phyloP scores from a whole-genome alignment of 2,888 invertebrate species.

The Tetragonula carbonaria region DNA sequence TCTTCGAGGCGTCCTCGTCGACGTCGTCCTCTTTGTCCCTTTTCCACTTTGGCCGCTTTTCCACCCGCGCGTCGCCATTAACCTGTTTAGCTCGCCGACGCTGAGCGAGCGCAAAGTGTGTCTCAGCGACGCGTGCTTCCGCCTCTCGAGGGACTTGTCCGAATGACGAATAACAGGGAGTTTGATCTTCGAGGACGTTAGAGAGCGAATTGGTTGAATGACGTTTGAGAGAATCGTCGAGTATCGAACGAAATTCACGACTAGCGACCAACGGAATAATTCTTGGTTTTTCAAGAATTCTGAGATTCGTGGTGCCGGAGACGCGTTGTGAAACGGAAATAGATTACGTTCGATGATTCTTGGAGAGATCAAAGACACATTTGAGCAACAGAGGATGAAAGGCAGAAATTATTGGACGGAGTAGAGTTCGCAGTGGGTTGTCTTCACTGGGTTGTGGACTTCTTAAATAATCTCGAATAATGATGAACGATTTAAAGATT shows the following conservation, averaged over 20 bases:
- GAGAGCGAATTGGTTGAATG: background rate
- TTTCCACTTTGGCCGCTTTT: background rate
- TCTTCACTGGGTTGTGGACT: no score
- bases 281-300: no score
- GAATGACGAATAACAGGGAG: no score
- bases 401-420: no score
- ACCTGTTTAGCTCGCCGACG: constrained; percentile 49
- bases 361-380: no score
- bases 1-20: background rate
- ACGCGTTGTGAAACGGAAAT: no score
- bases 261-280: background rate
- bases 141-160: background rate
- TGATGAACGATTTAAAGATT: no score
- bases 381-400: no score
- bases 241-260: background rate
- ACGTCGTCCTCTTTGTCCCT: background rate
- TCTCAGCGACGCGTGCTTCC: constrained; percentile 5
- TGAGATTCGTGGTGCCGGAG: no score
- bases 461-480: no score
- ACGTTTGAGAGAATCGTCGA: background rate
- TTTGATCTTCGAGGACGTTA: background rate
- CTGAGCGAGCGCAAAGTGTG: constrained; percentile 21
- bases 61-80: constrained; percentile 38
- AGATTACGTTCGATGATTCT: no score
- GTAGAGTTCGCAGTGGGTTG: no score